phyloP scores from a whole-genome alignment of 2,797 vertebrate genomes.

The Eupleurogrammus muticus region DNA sequence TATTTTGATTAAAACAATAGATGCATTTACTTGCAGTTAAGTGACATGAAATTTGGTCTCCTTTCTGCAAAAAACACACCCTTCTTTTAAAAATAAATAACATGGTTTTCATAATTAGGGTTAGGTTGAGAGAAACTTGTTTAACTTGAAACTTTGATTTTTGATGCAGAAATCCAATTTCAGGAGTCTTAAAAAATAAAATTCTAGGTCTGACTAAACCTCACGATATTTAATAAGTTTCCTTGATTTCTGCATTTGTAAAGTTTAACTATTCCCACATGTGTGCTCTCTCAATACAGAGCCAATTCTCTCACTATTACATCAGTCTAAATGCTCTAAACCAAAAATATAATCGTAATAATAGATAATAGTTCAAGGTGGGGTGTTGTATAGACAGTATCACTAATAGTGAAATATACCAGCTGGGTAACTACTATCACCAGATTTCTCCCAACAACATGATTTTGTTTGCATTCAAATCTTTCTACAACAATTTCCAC shows the following conservation, averaged over 20 bases:
- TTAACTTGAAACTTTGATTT: neutral
- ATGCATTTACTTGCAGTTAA: neutral
- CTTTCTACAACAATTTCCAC: no score
- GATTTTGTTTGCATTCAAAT: neutral
- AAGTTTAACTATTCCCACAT: neutral
- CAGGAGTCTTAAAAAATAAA: no score
- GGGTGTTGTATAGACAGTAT: neutral
- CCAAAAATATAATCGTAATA: neutral
- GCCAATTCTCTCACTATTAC: neutral
- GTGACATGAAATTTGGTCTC: neutral
- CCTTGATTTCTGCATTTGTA: neutral
- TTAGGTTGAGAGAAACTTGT: neutral
- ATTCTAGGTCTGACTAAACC: neutral
- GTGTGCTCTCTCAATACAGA: neutral
- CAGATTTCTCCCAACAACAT: neutral
- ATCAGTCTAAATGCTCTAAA: neutral
- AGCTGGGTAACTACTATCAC: neutral
- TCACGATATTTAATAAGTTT: neutral
- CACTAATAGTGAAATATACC: neutral
- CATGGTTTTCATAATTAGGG: neutral
- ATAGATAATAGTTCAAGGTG: neutral
- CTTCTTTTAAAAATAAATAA: neutral
- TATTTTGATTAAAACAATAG: conserved; percentile 2
- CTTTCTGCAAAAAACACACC: neutral
- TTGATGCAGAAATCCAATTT: neutral